A percentile compares a stretch with the other conserved stretches of the same genome.
These are phyloP conservation scores for Heteromurus nitidus DNA, from an alignment of 2,888 invertebrate genomes.

Conservation along the genomic window DNA sequence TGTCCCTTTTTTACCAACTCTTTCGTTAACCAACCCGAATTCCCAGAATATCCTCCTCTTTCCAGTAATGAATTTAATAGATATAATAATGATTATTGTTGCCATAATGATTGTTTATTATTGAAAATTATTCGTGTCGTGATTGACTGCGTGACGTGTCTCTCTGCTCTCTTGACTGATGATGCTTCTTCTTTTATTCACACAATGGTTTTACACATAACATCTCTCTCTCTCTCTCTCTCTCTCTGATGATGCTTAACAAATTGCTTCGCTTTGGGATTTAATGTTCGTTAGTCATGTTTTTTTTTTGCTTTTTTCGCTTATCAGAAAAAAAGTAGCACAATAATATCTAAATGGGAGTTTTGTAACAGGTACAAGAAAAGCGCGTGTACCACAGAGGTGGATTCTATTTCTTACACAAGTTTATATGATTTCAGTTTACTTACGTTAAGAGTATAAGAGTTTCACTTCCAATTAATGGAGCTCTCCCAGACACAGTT, in stretches of 20 bases:
- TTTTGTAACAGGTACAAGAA: no score
- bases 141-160: constrained; percentile 63
- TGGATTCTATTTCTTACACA: no score
- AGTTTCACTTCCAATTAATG: no score
- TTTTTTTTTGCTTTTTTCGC: neutral
- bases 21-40: no score
- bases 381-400: no score
- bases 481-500: no score
- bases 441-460: no score
- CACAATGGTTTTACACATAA: neutral
- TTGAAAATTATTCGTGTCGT: constrained; percentile 39
- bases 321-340: no score
- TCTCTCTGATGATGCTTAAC: constrained; percentile 4
- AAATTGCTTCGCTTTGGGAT: constrained; percentile 11
- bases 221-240: neutral
- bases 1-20: no score
- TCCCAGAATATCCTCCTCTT: neutral
- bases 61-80: constrained; percentile 31
- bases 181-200: constrained; percentile 22
- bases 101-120: constrained; percentile 31
- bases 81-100: constrained; percentile 30
- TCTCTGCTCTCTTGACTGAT: constrained; percentile 53
- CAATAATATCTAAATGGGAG: no score
- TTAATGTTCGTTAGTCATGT: neutral
- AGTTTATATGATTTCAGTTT: no score